Evolutionary conservation across 2,888 invertebrate species (phyloP), one percentile per base, ranked within the genome.

Genomic region (Schizaphis graminum): DNA sequence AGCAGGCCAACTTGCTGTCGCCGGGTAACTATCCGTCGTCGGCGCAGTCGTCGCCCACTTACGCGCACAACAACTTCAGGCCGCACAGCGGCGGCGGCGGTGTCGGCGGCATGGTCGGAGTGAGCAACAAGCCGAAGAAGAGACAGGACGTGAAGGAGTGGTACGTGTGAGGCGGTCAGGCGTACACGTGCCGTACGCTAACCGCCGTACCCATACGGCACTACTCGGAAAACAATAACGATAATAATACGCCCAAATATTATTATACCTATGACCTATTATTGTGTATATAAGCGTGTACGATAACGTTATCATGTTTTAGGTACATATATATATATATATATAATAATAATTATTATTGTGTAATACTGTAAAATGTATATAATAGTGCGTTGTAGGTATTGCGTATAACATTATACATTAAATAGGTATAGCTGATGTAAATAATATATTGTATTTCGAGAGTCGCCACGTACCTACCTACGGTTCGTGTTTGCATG

Each of bases 71-170:
- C 94, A 0, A 95, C 96, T 96, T 56, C 96, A 96, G 92, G 96
- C 96, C 91, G 95, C 96, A 94, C 96, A 96, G 91, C 96, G 96
- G 85, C 96, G 96, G n/a, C 57, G 28, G 57, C 13, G 53, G 53
- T 26, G 91, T 49, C 24, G 91, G 61, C n/a, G 91, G 67, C n/a
- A 57, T 57, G 24, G n/a, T 26, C 57, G 77, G 77, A 35, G 35
- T 77, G 35, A 88, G 49, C 92, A 77, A 44, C 44, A 96, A 97
- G 95, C 96, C 97, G 94, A 96, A 96, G 95, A 97, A 97, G 96
- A 98, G 98, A 95, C 97, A 97, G 96, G 98, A 98, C 96, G 98
- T 99, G 96, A 99, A 99, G 96, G 99, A 99, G 97, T 99, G 99
- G 99, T 99, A 99, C 96, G 99, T 99, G 96, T 98, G 98, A 97